Evolutionary conservation across 1,140 invertebrate species (phyloP), one percentile per base, ranked within the genome.

Genomic region (Nasonia vitripennis): DNA sequence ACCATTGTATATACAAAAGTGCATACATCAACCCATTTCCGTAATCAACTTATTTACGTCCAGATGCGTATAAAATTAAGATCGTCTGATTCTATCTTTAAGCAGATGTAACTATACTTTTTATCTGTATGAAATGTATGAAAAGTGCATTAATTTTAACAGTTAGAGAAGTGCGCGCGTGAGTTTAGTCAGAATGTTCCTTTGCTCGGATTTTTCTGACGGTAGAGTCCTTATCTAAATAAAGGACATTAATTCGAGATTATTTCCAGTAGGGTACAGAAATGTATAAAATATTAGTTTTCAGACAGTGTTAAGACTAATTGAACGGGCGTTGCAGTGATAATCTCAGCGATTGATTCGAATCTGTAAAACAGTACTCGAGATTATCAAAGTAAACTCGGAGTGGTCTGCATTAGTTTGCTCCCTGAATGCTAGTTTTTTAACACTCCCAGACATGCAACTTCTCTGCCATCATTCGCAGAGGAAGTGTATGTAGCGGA

Each of bases 41-140:
- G 74, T 62, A 78, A 86, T 82, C 78, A 85, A 85, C 41, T 82
- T 82, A 86, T 71, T 86, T 86, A 82, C 84, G 84, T 86, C 84
- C 80, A 86, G 45, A 86, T 82, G 71, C 41, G 62, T 81, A 71
- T 78, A 78, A 78, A 34, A 70, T 27, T 70, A 86, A 85, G 55
- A 81, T 81, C 77, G 78, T 85, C 73, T 85, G 79, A 81, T 81
- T 80, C 11, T 85, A 80, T 73, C 41, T 80, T 85, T 75, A 75
- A 82, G 48, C 73, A 73, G 31, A 77, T 81, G 68, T 85, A 81
- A 34, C 27, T 85, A 62, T 81, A 82, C n/a, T 68, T 85, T 85
- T 85, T 55, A 79, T 55, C 70, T 75, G 34, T 80, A 68, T 48
- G 45, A 85, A 41, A 77, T 81, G 78, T 70, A 81, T 48, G 78